Evolutionary conservation across 1,140 invertebrate species (phyloP), one percentile per base, ranked within the genome.

Genomic region (Leptinotarsa lineolata): DNA sequence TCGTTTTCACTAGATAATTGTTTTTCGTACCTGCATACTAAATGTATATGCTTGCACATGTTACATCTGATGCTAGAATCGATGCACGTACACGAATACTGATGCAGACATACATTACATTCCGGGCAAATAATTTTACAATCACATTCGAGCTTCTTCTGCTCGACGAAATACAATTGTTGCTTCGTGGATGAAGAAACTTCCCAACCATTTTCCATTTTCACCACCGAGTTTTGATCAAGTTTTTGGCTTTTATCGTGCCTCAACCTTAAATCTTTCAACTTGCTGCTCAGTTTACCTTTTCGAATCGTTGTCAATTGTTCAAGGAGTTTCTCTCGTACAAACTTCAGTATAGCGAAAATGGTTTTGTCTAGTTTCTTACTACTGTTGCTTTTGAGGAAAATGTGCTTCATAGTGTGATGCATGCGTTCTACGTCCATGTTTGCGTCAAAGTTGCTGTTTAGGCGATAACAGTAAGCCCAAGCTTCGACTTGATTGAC

Each of bases 41-140:
- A 20, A 24, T 78, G 76, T n/a, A 78, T 76, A 67, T 78, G 76
- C 72, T 78, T 76, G 54, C 77, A 72, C 74, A 76, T 75, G 54
- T 76, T 78, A 72, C 74, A 76, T 46, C 68, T 68, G 21, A 78
- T 67, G 21, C 15, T 44, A 0, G 21, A 61, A 64, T 78, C 76
- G 11, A 76, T 18, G 45, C 76, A 78, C 12, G 61, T 72, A 59
- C 74, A 78, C 13, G 68, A 72, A 78, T 69, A 78, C 20, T n/a
- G 45, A 18, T 76, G 76, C n/a, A 78, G 30, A 39, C 77, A 78
- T 4, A 63, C 65, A 44, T 77, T 54, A 65, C 72, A 77, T 44
- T 60, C 67, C 15, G 44, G 15, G 67, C 76, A 78, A 18, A 69
- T 48, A 5, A 78, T 54, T 48, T 72, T 63, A 58, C 76, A 78